phyloP scores from a whole-genome alignment of 2,797 vertebrate genomes.

The Euphonia xanthogaster region DNA sequence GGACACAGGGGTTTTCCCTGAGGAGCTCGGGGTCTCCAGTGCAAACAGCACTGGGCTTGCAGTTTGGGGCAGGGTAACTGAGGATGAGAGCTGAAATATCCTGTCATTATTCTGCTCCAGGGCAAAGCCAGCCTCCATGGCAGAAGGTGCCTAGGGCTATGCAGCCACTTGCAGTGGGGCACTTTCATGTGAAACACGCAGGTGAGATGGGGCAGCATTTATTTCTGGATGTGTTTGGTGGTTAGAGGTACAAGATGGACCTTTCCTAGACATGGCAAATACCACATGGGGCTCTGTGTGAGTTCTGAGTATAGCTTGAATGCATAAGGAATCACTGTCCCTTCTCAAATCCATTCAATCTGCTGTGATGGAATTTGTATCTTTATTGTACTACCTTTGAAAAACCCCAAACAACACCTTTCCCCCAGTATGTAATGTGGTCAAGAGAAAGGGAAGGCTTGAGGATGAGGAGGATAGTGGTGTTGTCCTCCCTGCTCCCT shows the following conservation, averaged over 20 bases:
- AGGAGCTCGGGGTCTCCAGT: background rate
- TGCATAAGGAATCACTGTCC: rapidly evolving
- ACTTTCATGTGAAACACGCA: background rate
- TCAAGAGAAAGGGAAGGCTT: background rate
- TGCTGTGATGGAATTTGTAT: background rate
- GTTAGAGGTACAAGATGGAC: background rate
- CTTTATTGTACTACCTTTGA: background rate
- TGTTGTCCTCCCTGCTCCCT: background rate
- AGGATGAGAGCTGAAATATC: rapidly evolving
- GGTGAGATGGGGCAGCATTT: background rate
- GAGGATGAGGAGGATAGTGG: background rate
- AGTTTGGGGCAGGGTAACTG: background rate
- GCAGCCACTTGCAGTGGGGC: background rate
- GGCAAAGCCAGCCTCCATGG: too few species aligned
- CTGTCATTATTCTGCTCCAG: background rate
- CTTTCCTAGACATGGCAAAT: background rate
- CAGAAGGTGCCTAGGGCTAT: background rate
- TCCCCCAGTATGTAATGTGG: background rate
- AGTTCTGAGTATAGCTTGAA: background rate
- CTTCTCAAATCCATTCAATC: background rate
- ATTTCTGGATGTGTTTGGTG: background rate
- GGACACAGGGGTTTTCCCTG: background rate
- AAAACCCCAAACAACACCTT: background rate
- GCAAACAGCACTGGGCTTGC: background rate
- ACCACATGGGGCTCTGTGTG: rapidly evolving